Conservation (phyloP, 1,140 invertebrate species). For the Drosophila willistoni region DNA sequence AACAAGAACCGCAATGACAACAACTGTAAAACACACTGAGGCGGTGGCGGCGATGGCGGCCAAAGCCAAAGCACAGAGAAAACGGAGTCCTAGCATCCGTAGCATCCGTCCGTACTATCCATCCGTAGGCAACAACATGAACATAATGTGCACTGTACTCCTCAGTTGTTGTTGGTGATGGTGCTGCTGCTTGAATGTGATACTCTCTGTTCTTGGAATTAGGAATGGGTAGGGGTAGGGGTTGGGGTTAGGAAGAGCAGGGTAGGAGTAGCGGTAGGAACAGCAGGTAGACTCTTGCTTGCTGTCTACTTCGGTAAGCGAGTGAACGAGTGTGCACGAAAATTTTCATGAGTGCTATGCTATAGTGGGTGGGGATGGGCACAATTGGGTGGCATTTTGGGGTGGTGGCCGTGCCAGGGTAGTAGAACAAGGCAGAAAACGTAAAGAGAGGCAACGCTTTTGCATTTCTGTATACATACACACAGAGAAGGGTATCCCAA, state of each 20-base stretch:
- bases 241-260: neutral
- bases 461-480: slow-evolving; percentile 78
- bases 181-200: slow-evolving; percentile 48
- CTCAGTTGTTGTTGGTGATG: slow-evolving; percentile 51
- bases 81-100: slow-evolving; percentile 67
- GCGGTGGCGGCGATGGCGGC: neutral
- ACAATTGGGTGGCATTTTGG: slow-evolving; percentile 4
- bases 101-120: slow-evolving; percentile 24
- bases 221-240: neutral
- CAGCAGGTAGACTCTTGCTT: slow-evolving; percentile 62
- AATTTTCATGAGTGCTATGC: slow-evolving; percentile 63
- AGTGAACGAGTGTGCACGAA: slow-evolving; percentile 56
- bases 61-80: slow-evolving; percentile 52
- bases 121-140: slow-evolving; percentile 32
- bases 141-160: slow-evolving; percentile 75
- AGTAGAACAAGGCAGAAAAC: slow-evolving; percentile 63
- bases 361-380: neutral
- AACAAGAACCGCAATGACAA: slow-evolving; percentile 75
- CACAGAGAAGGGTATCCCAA: slow-evolving; percentile 37
- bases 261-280: slow-evolving; percentile 42
- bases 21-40: slow-evolving; percentile 60
- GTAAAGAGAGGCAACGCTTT: slow-evolving; percentile 67
- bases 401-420: slow-evolving; percentile 27
- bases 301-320: slow-evolving; percentile 67
- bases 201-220: slow-evolving; percentile 7